Base-by-base conservation (phyloP, 2,113 vertebrate species). In the Pituophis catenifer region DNA sequence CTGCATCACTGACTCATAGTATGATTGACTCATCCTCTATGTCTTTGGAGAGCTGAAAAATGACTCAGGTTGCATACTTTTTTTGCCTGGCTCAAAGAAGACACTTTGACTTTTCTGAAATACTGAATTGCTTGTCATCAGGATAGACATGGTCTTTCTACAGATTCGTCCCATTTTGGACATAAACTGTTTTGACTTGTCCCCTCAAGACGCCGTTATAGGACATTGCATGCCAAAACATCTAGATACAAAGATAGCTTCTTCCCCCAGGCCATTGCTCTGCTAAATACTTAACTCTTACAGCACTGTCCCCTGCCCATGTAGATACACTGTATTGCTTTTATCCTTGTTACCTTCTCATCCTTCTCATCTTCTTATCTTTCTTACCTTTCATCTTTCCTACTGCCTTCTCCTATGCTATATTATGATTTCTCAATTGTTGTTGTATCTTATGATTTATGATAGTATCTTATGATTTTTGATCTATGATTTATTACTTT, bases 51-150 rank as follows among this genome's bases (percentile, higher is more conserved):
- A 3, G 1, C 19, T 0, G 0, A 33, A 26, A 53, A 89, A 86
- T 89, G 21, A 19, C 55, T 53, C 0, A 0, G 21, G 1, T 11
- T 50, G 29, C 0, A 0, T 57, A 11, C 1, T 11, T 92, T 87
- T 54, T 29, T 29, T 38, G 53, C 26, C 26, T 11, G n/a, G 21
- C 8, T 24, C 11, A 50, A 57, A 81, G 10, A 17, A 90, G 58
- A 12, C 29, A 3, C 13, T 52, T 85, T 13, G 13, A 59, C 86
- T 38, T 91, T 62, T 88, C 44, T 86, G 44, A 86, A 50, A 52
- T 50, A 50, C 85, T 26, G 33, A 88, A 17, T 29, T 50, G n/a
- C 54, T 85, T 81, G 50, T 85, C 4, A 48, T 53, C 50, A 11
- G 7, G 15, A 48, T 6, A 87, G 38, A 87, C 44, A 44, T 26